phyloP scores from a whole-genome alignment of 2,888 invertebrate genomes.

The Brachypalpus laphriformis region DNA sequence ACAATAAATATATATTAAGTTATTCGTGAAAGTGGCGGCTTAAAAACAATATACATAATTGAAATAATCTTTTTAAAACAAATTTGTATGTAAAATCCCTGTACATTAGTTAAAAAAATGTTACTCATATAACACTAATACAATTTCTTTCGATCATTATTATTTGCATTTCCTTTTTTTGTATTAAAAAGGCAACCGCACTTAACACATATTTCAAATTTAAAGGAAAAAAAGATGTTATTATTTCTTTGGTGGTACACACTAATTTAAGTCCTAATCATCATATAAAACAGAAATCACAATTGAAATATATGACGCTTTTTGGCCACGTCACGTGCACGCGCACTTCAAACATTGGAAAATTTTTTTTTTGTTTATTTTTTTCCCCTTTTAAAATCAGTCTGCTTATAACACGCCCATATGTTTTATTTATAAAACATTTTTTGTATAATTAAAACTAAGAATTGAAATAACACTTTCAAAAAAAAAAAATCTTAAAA shows the following conservation, averaged over 20 bases:
- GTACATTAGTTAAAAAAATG: constrained; percentile 48
- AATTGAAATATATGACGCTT: constrained; percentile 49
- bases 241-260: constrained; percentile 68
- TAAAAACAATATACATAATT: background rate
- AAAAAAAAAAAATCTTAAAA: constrained; percentile 49
- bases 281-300: constrained; percentile 66
- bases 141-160: constrained; percentile 3
- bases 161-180: constrained; percentile 8
- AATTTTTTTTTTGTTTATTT: constrained; percentile 21
- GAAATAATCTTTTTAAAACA: background rate
- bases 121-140: constrained; percentile 12
- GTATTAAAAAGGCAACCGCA: constrained; percentile 37
- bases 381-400: too few relatives aligned
- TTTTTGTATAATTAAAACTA: constrained; percentile 47
- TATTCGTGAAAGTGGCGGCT: constrained; percentile 5
- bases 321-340: background rate
- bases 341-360: constrained; percentile 33
- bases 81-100: constrained; percentile 58
- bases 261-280: constrained; percentile 63
- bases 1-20: constrained; percentile 17
- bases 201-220: constrained; percentile 35
- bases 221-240: constrained; percentile 15
- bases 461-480: constrained; percentile 47
- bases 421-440: constrained; percentile 4
- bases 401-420: constrained; percentile 71